phyloP scores from a whole-genome alignment of 2,888 invertebrate species.

The Eurytoma adleriae region DNA sequence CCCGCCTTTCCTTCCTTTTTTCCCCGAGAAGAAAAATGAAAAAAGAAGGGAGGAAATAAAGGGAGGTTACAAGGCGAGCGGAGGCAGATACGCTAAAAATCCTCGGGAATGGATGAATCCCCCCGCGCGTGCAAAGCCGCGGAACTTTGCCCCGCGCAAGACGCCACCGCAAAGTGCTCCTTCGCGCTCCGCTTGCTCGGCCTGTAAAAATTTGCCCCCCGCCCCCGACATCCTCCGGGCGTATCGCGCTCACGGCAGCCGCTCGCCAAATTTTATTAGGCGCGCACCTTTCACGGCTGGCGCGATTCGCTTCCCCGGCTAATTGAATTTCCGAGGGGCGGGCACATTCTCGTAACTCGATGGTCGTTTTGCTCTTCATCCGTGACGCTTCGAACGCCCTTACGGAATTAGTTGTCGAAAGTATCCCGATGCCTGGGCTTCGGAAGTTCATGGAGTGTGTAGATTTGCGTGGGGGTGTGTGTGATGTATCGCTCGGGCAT shows the following conservation, averaged over 20 bases:
- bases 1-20: not conserved
- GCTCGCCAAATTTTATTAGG: slow-evolving; percentile 32
- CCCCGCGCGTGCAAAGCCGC: not conserved
- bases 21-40: not conserved
- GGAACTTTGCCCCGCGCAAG: not conserved
- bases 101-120: not conserved
- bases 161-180: not conserved
- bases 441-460: no score
- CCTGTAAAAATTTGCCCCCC: no score
- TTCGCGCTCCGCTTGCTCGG: not conserved
- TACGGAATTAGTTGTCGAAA: no score
- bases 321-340: slow-evolving; percentile 7
- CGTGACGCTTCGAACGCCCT: no score
- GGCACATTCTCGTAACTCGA: not conserved
- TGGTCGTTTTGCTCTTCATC: not conserved
- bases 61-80: not conserved
- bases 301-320: slow-evolving; percentile 10
- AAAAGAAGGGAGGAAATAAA: not conserved
- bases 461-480: no score
- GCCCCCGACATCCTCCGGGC: no score
- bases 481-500: no score
- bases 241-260: not conserved
- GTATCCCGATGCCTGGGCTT: no score
- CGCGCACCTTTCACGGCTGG: no score
- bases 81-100: slow-evolving; percentile 7